These are phyloP conservation scores for Camptogramma bilineatum DNA, from an alignment of 2,888 invertebrate genomes.

Conservation along the genomic window DNA sequence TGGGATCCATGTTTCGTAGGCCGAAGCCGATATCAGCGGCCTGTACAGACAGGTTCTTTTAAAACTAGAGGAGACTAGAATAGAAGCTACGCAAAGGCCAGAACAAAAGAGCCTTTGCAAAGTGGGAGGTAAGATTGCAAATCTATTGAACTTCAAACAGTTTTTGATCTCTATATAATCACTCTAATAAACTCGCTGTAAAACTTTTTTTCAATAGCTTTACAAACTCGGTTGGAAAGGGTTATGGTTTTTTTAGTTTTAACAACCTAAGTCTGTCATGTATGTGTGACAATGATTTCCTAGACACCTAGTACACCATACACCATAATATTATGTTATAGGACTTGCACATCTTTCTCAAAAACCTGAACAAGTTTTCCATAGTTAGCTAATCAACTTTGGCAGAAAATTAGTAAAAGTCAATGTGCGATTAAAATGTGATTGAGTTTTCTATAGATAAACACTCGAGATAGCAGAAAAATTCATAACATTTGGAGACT, in stretches of 20 bases:
- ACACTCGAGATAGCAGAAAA: background rate
- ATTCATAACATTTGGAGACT: too few species aligned
- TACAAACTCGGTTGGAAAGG: constrained; percentile 9
- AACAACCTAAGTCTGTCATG: background rate
- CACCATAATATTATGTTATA: constrained; percentile 11
- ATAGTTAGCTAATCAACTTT: too few species aligned
- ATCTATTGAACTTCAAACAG: constrained; percentile 22
- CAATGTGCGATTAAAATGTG: background rate
- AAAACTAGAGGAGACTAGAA: constrained; percentile 40
- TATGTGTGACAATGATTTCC: constrained; percentile 9
- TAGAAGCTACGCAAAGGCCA: constrained; percentile 49
- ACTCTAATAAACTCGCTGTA: background rate
- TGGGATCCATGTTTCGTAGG: constrained; percentile 76
- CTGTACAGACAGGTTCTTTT: constrained; percentile 67
- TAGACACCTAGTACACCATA: constrained; percentile 25
- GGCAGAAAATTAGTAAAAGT: background rate
- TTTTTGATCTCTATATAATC: background rate
- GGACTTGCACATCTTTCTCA: constrained; percentile 22
- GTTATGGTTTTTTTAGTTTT: constrained; percentile 19
- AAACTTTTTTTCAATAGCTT: constrained; percentile 27
- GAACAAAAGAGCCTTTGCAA: constrained; percentile 47
- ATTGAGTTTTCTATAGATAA: background rate
- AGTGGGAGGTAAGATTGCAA: constrained; percentile 25
- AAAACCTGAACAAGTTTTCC: constrained; percentile 5
- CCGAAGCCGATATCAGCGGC: constrained; percentile 77